Percentiles rank a stretch among this genome's conserved stretches.
Conservation (phyloP, 2,888 invertebrate genomes). For the Nemoura dubitans region DNA sequence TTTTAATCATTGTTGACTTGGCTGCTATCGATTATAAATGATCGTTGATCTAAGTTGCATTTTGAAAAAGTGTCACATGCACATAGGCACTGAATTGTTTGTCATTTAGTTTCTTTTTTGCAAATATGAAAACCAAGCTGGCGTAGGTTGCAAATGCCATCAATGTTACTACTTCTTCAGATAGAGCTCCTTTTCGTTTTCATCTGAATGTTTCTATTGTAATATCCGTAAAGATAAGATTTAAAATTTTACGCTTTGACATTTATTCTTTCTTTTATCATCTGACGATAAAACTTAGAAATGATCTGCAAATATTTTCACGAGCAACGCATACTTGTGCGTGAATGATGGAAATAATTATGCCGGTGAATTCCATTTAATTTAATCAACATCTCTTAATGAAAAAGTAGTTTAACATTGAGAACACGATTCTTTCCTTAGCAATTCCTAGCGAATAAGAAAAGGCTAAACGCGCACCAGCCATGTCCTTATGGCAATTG, state of each 20-base stretch:
- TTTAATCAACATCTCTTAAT: constrained; percentile 12
- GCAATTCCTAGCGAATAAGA: not conserved
- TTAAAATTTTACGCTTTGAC: not conserved
- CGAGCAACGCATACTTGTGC: not conserved
- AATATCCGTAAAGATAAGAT: not conserved
- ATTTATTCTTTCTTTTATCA: not conserved
- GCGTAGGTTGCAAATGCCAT: too few relatives aligned
- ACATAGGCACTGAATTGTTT: too few relatives aligned
- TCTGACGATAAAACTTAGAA: not conserved
- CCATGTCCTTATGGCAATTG: not conserved
- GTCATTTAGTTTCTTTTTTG: too few relatives aligned
- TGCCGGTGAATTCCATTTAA: not conserved
- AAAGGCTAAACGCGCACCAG: not conserved
- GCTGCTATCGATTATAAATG: too few relatives aligned
- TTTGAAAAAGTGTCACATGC: too few relatives aligned
- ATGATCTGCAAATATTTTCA: not conserved
- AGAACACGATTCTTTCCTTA: not conserved
- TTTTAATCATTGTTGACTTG: too few relatives aligned
- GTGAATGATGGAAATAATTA: not conserved
- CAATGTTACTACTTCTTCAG: too few relatives aligned
- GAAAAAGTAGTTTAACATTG: constrained; percentile 5
- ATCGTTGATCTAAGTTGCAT: too few relatives aligned
- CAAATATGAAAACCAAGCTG: too few relatives aligned
- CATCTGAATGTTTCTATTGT: not conserved
- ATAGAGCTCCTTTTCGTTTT: not conserved